Evolutionary conservation across 2,797 vertebrate species (phyloP).

Genomic region (Myotis planiceps): DNA sequence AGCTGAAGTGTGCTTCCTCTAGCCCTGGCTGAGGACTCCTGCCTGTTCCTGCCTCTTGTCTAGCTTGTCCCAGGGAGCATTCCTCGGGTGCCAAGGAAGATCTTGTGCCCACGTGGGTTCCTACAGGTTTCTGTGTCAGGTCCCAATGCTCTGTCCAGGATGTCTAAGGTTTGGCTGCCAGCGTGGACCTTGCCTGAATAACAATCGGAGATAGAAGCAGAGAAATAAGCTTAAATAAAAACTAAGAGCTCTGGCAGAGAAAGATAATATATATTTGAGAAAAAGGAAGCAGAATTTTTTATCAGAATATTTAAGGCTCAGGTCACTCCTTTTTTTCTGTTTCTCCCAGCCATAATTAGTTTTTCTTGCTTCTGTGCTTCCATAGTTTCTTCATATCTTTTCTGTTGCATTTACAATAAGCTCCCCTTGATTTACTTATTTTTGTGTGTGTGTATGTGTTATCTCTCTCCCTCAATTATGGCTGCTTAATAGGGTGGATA

Average conservation of each 20-base stretch:
- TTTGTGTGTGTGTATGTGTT: background rate
- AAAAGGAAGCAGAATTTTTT: background rate
- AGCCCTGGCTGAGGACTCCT: background rate
- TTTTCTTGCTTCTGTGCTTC: background rate
- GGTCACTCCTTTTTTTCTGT: background rate
- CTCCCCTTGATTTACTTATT: background rate
- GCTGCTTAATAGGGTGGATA: background rate
- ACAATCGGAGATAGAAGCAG: background rate
- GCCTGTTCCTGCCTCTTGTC: background rate
- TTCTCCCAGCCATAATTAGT: background rate
- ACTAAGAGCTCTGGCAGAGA: background rate
- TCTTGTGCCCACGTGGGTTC: background rate
- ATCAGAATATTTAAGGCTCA: background rate
- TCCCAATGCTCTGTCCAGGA: background rate
- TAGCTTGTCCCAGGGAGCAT: background rate
- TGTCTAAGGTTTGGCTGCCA: background rate
- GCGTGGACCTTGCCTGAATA: background rate
- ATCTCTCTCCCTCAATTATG: background rate
- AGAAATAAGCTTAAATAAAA: background rate
- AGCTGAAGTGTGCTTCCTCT: background rate
- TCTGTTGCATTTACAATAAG: background rate
- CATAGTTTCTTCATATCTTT: background rate
- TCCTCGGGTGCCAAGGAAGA: background rate
- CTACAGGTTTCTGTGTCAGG: accelerated
- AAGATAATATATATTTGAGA: background rate